Evolutionary conservation across 2,797 vertebrate species (phyloP).

Genomic region (Myotis planiceps): DNA sequence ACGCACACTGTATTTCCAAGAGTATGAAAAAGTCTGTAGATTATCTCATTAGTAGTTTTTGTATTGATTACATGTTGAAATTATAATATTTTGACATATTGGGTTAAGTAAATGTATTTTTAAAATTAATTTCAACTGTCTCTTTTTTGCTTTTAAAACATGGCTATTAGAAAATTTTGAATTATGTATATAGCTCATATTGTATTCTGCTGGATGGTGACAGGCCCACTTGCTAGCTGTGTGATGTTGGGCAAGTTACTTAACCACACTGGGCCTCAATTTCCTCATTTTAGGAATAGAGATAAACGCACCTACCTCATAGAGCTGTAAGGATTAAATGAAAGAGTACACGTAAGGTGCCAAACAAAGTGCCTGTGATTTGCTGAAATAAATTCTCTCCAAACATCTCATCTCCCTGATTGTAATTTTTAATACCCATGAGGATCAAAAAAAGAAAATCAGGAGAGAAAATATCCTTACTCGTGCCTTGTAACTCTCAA

Average conservation of each 20-base stretch:
- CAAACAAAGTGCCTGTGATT: neutral
- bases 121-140: neutral
- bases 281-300: neutral
- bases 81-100: neutral
- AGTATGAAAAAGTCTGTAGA: neutral
- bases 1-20: neutral
- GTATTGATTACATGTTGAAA: neutral
- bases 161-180: neutral
- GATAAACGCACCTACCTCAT: neutral
- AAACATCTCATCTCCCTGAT: neutral
- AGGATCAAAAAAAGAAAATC: neutral
- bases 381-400: neutral
- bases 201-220: neutral
- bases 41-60: neutral
- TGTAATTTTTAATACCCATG: neutral
- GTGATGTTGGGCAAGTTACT: neutral
- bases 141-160: neutral
- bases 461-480: neutral
- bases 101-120: neutral
- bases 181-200: neutral
- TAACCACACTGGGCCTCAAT: neutral
- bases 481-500: neutral
- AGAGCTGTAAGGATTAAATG: neutral
- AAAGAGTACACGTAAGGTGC: neutral
- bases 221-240: neutral